phyloP scores from a whole-genome alignment of 2,113 vertebrate genomes.

The Burhinus bistriatus region DNA sequence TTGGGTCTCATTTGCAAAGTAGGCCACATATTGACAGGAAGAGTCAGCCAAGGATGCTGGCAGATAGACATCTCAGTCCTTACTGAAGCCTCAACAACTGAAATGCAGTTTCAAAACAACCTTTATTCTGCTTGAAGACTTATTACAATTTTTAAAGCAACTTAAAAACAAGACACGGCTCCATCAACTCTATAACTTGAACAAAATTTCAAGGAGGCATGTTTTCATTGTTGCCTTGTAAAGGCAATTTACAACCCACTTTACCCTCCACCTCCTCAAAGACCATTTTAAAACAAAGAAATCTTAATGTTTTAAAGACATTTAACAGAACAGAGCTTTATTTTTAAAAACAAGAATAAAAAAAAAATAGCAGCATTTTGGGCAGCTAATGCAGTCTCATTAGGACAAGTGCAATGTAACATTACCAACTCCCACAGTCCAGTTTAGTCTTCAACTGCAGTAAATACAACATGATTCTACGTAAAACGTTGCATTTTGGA shows the following conservation, averaged over 20 bases:
- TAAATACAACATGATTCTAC: slow-evolving; percentile 5
- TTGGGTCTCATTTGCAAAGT: too few relatives aligned
- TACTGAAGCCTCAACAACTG: neutral
- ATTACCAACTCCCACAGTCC: slow-evolving; percentile 31
- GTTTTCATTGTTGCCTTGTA: slow-evolving; percentile 73
- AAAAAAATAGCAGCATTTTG: slow-evolving; percentile 77
- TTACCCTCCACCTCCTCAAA: slow-evolving; percentile 72
- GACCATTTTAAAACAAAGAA: slow-evolving; percentile 74
- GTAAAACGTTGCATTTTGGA: slow-evolving; percentile 68
- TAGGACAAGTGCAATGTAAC: slow-evolving; percentile 69
- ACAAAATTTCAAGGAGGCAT: slow-evolving; percentile 77
- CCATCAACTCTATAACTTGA: slow-evolving; percentile 76
- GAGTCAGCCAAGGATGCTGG: neutral
- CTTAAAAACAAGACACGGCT: slow-evolving; percentile 79
- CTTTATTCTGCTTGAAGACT: slow-evolving; percentile 84
- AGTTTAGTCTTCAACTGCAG: neutral
- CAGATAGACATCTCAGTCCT: neutral
- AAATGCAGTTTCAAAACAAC: slow-evolving; percentile 77
- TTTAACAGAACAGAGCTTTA: slow-evolving; percentile 74
- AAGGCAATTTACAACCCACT: slow-evolving; percentile 75
- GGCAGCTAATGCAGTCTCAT: slow-evolving; percentile 81
- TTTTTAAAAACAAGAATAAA: slow-evolving; percentile 69
- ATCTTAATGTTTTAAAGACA: slow-evolving; percentile 81
- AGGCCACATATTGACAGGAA: neutral
- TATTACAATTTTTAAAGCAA: slow-evolving; percentile 85